Base-by-base conservation (phyloP, 2,113 vertebrate genomes). In the Arvicanthis niloticus region DNA sequence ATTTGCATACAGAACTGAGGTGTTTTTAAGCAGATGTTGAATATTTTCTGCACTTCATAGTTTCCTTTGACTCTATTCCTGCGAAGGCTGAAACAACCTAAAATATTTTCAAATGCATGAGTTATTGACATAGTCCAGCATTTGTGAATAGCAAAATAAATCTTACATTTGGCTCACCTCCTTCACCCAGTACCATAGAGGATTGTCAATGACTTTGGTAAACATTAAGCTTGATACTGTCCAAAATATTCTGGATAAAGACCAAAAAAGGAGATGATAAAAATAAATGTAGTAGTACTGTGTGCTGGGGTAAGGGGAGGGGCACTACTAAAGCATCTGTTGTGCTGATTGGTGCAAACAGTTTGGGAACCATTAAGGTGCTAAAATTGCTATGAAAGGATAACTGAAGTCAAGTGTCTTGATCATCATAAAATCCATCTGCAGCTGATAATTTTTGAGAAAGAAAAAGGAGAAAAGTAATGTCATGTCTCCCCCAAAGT, bases 371-470 rank as follows among this genome's bases (percentile, higher is more conserved):
- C 0, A 26, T 77, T 60, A 60, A 99, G 99, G 99, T 99, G 97
- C 99, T 99, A 93, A 99, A 99, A 98, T 99, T 99, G 73, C 99
- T 99, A 98, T 99, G 99, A 99, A 98, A 96, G 89, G 93, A 97
- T 97, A 96, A 97, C 88, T 97, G 94, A 93, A 98, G 98, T 97
- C 96, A 87, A 97, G 94, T 92, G 97, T 95, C 97, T 98, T 98
- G 97, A 89, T 96, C 94, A 96, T 97, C 97, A 97, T 95, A 96
- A 93, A 86, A 7, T 11, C 76, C 97, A 95, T 95, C 98, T 98
- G 98, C 91, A 97, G 98, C 98, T 92, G 89, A 96, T 98, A 95
- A 82, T 34, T 53, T 51, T 51, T 51, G 31, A 78, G 76, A 24
- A 12, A 98, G 95, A 97, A 98, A 98, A 98, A 98, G 21, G 94